Percentiles rank a stretch among this genome's conserved stretches.
These are phyloP conservation scores for Cynaeus angustus DNA, from an alignment of 2,888 invertebrate genomes.

Conservation along the genomic window DNA sequence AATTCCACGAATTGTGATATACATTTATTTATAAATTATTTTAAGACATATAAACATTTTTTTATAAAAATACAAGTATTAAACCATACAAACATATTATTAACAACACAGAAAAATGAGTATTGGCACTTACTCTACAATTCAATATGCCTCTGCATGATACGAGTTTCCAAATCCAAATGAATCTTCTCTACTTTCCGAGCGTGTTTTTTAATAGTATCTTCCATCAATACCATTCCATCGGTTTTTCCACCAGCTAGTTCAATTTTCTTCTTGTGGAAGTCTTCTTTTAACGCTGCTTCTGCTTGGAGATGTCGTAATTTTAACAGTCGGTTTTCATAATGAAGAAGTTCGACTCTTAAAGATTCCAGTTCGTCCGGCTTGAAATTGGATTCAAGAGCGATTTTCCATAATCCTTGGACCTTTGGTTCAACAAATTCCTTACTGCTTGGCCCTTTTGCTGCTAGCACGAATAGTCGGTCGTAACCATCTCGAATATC, in stretches of 20 bases:
- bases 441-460: constrained; percentile 85
- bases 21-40: constrained; percentile 6
- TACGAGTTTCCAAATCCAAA: constrained; percentile 83
- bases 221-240: constrained; percentile 79
- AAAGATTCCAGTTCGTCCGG: constrained; percentile 88
- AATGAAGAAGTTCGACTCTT: constrained; percentile 89
- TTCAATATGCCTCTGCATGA: constrained; percentile 84
- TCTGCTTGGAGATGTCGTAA: constrained; percentile 88
- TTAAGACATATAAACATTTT: constrained; percentile 3
- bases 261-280: constrained; percentile 76
- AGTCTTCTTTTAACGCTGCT: constrained; percentile 82
- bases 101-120: no score
- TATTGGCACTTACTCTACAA: constrained; percentile 71
- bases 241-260: constrained; percentile 78
- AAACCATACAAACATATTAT: no score
- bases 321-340: constrained; percentile 89
- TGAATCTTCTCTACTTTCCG: constrained; percentile 91
- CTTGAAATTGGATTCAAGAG: constrained; percentile 86
- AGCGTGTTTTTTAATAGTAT: constrained; percentile 87
- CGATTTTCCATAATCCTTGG: constrained; percentile 90
- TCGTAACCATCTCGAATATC: constrained; percentile 87
- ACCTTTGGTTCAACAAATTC: constrained; percentile 95
- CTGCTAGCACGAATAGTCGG: constrained; percentile 81
- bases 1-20: constrained; percentile 11
- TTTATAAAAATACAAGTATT: constrained; percentile 6